A percentile compares a stretch with the other conserved stretches of the same genome.
Conservation (phyloP, 2,113 vertebrate species). For the Laticauda colubrina region DNA sequence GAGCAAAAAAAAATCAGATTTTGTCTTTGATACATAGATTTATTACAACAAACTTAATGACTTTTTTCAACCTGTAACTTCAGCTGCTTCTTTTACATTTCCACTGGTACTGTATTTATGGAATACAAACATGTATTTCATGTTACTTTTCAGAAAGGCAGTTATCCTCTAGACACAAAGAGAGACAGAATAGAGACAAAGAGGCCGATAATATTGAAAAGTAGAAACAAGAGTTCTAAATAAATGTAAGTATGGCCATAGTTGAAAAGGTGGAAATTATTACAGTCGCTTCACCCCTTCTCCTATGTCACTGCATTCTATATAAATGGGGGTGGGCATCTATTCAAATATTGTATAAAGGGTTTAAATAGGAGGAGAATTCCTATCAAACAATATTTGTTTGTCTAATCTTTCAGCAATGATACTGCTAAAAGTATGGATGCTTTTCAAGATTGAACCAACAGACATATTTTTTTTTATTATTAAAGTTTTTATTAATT, state of each 20-base stretch:
- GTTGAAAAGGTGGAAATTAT: background rate
- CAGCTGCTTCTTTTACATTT: slow-evolving; percentile 1
- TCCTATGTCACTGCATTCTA: background rate
- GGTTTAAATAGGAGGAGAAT: background rate
- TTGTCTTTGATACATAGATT: background rate
- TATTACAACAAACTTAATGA: background rate
- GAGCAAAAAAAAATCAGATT: background rate
- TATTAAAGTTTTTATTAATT: too few relatives aligned
- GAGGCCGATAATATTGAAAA: background rate
- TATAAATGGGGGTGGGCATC: background rate
- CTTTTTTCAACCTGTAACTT: background rate
- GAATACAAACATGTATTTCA: background rate
- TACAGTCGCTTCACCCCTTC: background rate
- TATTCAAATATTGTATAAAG: background rate
- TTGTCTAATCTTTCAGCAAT: background rate
- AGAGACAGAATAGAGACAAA: background rate
- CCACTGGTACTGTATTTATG: background rate
- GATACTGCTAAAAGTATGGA: background rate
- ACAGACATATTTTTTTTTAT: background rate
- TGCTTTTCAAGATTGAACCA: background rate
- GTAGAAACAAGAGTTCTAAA: background rate
- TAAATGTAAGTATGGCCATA: background rate
- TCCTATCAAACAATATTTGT: background rate
- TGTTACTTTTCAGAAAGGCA: background rate
- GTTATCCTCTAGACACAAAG: background rate